phyloP scores from a whole-genome alignment of 2,113 vertebrate species.

The Plestiodon gilberti region DNA sequence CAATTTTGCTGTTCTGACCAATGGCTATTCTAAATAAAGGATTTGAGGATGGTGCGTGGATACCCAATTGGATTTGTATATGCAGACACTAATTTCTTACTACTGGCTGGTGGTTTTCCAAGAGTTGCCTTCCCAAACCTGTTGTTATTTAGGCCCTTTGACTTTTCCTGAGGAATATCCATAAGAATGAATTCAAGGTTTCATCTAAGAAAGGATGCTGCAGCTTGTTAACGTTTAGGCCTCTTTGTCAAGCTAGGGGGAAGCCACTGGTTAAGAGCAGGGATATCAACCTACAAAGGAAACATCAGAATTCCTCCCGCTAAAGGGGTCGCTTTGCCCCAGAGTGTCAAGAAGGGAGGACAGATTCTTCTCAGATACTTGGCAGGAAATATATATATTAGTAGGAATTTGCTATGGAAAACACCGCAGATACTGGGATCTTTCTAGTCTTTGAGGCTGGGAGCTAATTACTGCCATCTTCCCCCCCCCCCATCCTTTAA shows the following conservation, averaged over 20 bases:
- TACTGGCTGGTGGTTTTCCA: neutral
- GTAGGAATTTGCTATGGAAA: neutral
- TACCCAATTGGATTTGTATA: neutral
- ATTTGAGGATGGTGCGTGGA: neutral
- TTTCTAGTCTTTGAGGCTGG: neutral
- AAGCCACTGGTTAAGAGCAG: neutral
- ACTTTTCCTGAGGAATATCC: too few species aligned
- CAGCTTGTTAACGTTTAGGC: neutral
- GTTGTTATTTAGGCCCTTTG: neutral
- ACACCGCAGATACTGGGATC: too few species aligned
- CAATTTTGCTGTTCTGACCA: neutral
- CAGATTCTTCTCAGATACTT: neutral
- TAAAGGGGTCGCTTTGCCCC: neutral
- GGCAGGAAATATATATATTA: too few species aligned
- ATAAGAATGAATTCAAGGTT: neutral
- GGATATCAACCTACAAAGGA: neutral
- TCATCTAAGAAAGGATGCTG: neutral
- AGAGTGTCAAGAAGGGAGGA: neutral
- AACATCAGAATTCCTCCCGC: too few species aligned
- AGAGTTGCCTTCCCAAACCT: neutral
- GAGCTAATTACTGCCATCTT: neutral
- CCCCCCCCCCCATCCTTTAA: neutral
- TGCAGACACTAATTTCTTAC: rapidly evolving
- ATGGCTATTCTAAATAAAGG: neutral
- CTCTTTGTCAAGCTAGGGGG: neutral